Evolutionary conservation across 2,113 vertebrate species (phyloP).

Genomic region (Telmatochromis sp.): DNA sequence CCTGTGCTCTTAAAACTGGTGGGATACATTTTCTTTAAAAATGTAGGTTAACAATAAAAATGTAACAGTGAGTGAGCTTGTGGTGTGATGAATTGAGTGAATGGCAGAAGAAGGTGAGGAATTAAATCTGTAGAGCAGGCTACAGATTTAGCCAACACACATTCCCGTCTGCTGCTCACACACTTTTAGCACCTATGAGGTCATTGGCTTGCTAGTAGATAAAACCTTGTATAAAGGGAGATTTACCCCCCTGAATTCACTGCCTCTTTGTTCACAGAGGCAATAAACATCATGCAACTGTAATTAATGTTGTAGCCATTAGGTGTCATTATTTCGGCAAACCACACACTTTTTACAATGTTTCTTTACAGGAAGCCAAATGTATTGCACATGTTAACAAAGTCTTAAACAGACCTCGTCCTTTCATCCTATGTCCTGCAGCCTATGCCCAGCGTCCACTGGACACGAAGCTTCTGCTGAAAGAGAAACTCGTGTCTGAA

Average conservation of each 20-base stretch:
- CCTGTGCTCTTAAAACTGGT: neutral
- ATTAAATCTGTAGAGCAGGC: neutral
- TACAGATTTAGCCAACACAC: neutral
- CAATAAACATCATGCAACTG: constrained; percentile 1
- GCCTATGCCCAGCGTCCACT: constrained; percentile 90
- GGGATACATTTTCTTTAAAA: neutral
- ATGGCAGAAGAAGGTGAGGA: neutral
- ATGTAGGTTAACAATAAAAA: neutral
- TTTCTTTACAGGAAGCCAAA: neutral
- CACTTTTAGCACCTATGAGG: neutral
- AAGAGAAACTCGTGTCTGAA: constrained; percentile 83
- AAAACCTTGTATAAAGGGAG: neutral
- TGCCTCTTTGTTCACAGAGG: neutral
- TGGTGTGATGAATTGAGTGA: neutral
- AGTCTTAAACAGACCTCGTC: constrained; percentile 6
- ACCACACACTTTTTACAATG: neutral
- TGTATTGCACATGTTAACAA: constrained; percentile 27
- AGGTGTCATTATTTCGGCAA: neutral
- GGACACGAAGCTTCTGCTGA: constrained; percentile 92
- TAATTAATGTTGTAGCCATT: neutral
- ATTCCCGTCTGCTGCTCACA: neutral
- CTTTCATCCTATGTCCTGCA: neutral
- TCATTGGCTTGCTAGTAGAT: neutral
- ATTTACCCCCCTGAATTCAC: neutral
- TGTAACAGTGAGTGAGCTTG: neutral